Percentiles rank a stretch among this genome's conserved stretches.
Conservation (phyloP, 2,113 vertebrate species). For the Cyprinodon tularosa region DNA sequence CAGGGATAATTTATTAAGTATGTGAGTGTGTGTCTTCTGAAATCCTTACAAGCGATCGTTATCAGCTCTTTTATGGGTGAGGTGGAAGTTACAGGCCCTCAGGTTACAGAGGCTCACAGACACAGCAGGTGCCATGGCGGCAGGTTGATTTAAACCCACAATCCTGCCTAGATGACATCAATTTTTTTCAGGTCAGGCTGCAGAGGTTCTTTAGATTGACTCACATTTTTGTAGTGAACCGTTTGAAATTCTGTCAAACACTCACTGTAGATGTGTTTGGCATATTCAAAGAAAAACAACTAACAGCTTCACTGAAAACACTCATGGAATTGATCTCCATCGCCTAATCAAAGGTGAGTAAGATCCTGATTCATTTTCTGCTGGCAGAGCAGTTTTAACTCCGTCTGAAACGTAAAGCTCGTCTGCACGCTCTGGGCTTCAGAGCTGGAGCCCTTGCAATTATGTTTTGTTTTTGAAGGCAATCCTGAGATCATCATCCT, state of each 20-base stretch:
- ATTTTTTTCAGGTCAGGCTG: too few species aligned
- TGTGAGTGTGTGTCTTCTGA: conserved; percentile 27
- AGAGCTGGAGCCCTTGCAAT: too few species aligned
- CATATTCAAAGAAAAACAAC: not conserved
- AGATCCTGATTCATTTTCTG: not conserved
- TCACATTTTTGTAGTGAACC: not conserved
- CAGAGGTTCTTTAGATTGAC: too few species aligned
- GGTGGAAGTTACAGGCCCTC: conserved; percentile 35
- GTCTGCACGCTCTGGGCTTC: too few species aligned
- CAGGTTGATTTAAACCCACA: not conserved
- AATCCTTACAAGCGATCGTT: conserved; percentile 26
- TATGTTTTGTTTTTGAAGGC: too few species aligned
- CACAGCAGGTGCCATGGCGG: not conserved
- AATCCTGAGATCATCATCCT: too few species aligned
- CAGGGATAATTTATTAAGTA: not conserved
- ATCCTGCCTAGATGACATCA: too few species aligned
- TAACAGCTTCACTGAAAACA: too few species aligned
- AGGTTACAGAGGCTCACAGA: conserved; percentile 24
- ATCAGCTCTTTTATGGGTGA: conserved; percentile 55
- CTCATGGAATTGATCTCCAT: not conserved
- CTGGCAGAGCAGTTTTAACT: too few species aligned
- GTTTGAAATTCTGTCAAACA: too few species aligned
- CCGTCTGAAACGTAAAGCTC: too few species aligned
- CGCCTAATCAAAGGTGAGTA: not conserved
- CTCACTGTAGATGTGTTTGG: not conserved